These are phyloP conservation scores for Rotaria socialis DNA, from an alignment of 2,888 invertebrate genomes.

Conservation along the genomic window DNA sequence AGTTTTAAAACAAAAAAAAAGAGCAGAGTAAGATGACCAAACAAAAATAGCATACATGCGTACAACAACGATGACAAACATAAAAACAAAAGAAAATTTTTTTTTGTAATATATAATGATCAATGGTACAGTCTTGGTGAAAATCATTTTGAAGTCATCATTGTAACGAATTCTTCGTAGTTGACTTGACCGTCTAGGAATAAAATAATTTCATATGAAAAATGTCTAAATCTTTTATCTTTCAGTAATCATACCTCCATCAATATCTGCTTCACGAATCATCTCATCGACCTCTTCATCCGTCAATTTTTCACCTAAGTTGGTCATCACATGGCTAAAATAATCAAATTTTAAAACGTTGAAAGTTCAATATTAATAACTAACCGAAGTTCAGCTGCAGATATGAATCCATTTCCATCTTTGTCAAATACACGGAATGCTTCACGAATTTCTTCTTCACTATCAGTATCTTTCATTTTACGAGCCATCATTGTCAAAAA, in stretches of 20 bases:
- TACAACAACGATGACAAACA: slow-evolving; percentile 17
- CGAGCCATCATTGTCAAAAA: slow-evolving; percentile 99
- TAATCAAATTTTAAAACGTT: neutral
- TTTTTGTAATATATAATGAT: neutral
- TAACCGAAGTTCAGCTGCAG: slow-evolving; percentile 84
- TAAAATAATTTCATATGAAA: neutral
- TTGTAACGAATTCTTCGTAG: slow-evolving; percentile 70
- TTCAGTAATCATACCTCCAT: slow-evolving; percentile 64
- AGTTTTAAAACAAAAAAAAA: neutral
- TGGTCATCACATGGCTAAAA: slow-evolving; percentile 87
- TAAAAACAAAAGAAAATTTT: neutral
- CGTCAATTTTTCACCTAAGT: slow-evolving; percentile 96
- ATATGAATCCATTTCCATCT: slow-evolving; percentile 97
- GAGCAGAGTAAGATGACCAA: neutral
- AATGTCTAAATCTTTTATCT: no score
- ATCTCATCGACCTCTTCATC: slow-evolving; percentile 99
- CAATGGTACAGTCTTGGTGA: neutral
- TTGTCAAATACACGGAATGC: slow-evolving; percentile 97
- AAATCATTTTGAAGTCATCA: slow-evolving; percentile 33
- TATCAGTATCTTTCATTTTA: slow-evolving; percentile 98
- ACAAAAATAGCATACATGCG: slow-evolving; percentile 16
- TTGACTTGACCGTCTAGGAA: slow-evolving; percentile 84
- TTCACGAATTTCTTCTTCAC: slow-evolving; percentile 97
- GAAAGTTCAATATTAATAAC: neutral
- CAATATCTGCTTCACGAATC: slow-evolving; percentile 97